These are phyloP conservation scores for Aldrovandia affinis DNA, from an alignment of 2,797 vertebrate species.

Conservation along the genomic window DNA sequence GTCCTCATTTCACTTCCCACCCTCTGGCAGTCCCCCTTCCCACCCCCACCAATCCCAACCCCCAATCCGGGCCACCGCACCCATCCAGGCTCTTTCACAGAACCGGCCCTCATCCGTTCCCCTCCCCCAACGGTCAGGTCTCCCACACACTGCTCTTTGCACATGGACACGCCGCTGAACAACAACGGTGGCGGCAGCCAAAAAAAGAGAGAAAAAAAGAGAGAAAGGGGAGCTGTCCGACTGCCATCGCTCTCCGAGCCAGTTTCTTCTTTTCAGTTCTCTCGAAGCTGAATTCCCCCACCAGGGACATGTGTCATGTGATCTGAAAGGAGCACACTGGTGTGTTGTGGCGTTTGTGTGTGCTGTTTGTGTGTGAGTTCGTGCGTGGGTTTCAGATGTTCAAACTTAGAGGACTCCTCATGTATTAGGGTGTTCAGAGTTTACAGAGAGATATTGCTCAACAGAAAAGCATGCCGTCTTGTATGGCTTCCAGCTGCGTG, in stretches of 20 bases:
- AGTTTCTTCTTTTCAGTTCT: conserved; percentile 37
- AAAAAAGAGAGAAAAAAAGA: conserved; percentile 41
- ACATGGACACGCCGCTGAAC: conserved; percentile 60
- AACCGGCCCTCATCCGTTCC: conserved; percentile 44
- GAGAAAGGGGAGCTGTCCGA: conserved; percentile 54
- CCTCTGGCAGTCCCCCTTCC: conserved; percentile 38
- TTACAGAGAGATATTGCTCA: conserved; percentile 55
- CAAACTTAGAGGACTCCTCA: conserved; percentile 1
- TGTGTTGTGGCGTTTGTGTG: conserved; percentile 47
- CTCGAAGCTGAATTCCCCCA: conserved; percentile 46
- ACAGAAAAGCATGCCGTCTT: conserved; percentile 64
- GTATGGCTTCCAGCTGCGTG: conserved; percentile 72
- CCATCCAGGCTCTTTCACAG: conserved; percentile 59
- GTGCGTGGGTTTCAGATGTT: conserved; percentile 24
- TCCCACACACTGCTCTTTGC: conserved; percentile 56
- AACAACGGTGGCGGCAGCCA: conserved; percentile 64
- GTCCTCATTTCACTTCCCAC: conserved; percentile 37
- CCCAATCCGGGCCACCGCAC: background rate
- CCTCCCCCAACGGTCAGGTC: conserved; percentile 14
- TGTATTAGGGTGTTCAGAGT: conserved; percentile 28
- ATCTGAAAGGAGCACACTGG: conserved; percentile 58
- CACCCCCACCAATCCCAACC: conserved; percentile 44
- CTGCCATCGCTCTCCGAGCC: conserved; percentile 53
- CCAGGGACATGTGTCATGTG: conserved; percentile 67
- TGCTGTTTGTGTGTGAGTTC: conserved; percentile 39